These are phyloP conservation scores for Scophthalmus maximus DNA, from an alignment of 2,113 vertebrate genomes.

Conservation along the genomic window DNA sequence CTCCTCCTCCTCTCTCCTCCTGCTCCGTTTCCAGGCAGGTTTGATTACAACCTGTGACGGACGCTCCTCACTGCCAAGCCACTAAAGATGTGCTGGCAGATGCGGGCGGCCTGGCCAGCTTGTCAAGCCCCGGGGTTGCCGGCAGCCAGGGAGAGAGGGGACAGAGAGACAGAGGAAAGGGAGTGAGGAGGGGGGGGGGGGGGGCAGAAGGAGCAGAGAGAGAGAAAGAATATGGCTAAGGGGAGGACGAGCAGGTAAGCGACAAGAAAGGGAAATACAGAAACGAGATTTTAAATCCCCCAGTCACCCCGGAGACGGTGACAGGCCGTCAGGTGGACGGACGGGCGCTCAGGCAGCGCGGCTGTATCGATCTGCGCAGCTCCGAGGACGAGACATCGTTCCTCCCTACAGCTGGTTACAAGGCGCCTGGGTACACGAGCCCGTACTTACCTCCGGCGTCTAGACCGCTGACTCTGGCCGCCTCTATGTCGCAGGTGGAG, in stretches of 20 bases:
- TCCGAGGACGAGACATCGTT: constrained; percentile 38
- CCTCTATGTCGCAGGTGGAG: constrained; percentile 42
- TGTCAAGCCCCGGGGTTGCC: constrained; percentile 77
- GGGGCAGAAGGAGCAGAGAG: constrained; percentile 26
- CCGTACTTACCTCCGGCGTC: constrained; percentile 51
- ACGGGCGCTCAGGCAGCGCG: constrained; percentile 47
- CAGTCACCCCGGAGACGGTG: constrained; percentile 60
- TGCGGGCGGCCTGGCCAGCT: constrained; percentile 85
- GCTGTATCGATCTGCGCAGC: constrained; percentile 64
- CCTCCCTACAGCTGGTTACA: constrained; percentile 52
- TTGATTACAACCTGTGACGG: constrained; percentile 98
- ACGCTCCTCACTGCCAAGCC: constrained; percentile 91
- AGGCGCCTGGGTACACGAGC: constrained; percentile 54
- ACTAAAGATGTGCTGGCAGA: constrained; percentile 98
- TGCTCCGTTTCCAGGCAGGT: constrained; percentile 88
- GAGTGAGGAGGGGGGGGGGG: constrained; percentile 2
- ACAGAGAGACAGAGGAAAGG: constrained; percentile 47
- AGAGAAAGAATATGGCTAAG: constrained; percentile 35
- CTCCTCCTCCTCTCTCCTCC: constrained; percentile 61
- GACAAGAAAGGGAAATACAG: constrained; percentile 23
- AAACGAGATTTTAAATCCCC: constrained; percentile 15
- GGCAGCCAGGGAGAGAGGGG: constrained; percentile 65
- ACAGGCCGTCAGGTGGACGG: constrained; percentile 55
- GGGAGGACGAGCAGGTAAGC: constrained; percentile 33
- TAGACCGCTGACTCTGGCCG: constrained; percentile 36